phyloP scores from a whole-genome alignment of 2,113 vertebrate genomes.

The Ciconia stormi region DNA sequence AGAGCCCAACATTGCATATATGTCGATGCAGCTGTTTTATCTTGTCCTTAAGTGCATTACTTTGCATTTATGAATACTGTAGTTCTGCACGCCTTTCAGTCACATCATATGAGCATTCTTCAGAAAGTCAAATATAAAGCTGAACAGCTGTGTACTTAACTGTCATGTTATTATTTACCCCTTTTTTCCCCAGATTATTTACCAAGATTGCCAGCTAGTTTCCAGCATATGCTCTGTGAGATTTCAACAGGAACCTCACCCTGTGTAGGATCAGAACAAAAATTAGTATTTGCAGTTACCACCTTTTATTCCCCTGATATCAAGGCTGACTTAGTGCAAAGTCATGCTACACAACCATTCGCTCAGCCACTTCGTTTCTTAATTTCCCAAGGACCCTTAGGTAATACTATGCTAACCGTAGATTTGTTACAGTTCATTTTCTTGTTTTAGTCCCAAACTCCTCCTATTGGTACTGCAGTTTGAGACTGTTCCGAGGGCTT shows the following conservation, averaged over 20 bases:
- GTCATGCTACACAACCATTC: not conserved
- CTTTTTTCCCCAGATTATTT: not conserved
- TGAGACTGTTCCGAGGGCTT: not conserved
- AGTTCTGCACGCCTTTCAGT: not conserved
- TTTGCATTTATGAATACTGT: slow-evolving; percentile 26
- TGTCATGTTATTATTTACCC: not conserved
- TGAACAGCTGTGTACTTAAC: slow-evolving; percentile 22
- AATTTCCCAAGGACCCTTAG: not conserved
- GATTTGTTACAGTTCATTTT: not conserved
- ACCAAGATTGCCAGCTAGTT: not conserved
- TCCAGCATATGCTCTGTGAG: not conserved
- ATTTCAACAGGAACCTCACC: not conserved
- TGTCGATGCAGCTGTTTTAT: slow-evolving; percentile 10
- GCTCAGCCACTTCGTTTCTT: not conserved
- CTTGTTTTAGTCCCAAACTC: not conserved
- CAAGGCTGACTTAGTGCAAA: not conserved
- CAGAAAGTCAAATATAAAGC: slow-evolving; percentile 36
- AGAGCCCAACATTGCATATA: not conserved
- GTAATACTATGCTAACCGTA: not conserved
- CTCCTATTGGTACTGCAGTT: not conserved
- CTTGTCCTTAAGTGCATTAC: slow-evolving; percentile 11
- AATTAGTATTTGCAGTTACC: not conserved
- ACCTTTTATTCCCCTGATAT: not conserved
- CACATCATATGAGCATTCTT: not conserved
- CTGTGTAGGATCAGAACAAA: not conserved